phyloP scores from a whole-genome alignment of 2,888 invertebrate genomes.

The Ochropleura leucogaster region DNA sequence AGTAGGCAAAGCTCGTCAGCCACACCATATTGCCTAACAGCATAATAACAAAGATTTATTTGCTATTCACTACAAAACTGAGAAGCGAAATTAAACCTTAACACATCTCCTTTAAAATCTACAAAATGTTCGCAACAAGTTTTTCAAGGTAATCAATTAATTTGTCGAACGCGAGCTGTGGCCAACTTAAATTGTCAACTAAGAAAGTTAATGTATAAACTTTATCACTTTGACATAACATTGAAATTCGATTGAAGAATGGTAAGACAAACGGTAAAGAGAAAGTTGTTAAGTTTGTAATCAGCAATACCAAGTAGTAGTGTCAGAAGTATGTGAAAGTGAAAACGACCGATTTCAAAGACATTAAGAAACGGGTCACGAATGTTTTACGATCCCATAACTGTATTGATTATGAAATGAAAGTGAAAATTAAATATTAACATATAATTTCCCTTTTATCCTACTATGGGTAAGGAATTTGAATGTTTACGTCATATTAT shows the following conservation, averaged over 20 bases:
- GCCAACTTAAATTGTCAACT: constrained; percentile 16
- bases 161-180: constrained; percentile 29
- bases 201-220: background rate
- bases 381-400: constrained; percentile 62
- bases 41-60: constrained; percentile 12
- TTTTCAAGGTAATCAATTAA: constrained; percentile 39
- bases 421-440: constrained; percentile 68
- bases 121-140: background rate
- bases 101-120: background rate
- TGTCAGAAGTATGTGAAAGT: constrained; percentile 66
- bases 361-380: constrained; percentile 69
- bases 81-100: constrained; percentile 30
- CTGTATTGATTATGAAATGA: constrained; percentile 58
- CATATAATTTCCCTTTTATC: constrained; percentile 52
- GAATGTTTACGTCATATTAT: constrained; percentile 11
- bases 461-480: constrained; percentile 10
- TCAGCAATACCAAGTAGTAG: constrained; percentile 33
- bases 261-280: background rate
- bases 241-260: constrained; percentile 6
- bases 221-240: background rate
- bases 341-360: constrained; percentile 65
- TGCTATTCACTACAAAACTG: background rate
- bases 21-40: constrained; percentile 17
- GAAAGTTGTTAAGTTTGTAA: constrained; percentile 38
- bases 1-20: constrained; percentile 18